phyloP scores from a whole-genome alignment of 2,113 vertebrate species.

The Chloroceryle aenea region DNA sequence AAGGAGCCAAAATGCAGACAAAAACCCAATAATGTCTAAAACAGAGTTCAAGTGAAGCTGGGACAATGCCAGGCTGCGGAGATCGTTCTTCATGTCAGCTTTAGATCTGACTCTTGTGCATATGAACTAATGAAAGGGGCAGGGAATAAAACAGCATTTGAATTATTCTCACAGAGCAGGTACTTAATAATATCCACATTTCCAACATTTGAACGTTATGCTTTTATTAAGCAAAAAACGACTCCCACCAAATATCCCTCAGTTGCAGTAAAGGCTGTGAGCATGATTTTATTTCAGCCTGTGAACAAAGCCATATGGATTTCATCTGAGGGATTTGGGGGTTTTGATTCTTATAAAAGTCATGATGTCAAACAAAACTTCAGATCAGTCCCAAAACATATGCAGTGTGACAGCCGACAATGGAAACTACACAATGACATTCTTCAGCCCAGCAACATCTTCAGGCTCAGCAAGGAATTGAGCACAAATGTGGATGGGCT shows the following conservation, averaged over 20 bases:
- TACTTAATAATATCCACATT: conserved; percentile 72
- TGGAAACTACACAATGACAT: conserved; percentile 51
- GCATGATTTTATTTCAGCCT: conserved; percentile 65
- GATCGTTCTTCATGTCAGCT: conserved; percentile 54
- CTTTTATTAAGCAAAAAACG: conserved; percentile 60
- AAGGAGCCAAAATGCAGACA: conserved; percentile 51
- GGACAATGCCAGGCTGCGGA: conserved; percentile 46
- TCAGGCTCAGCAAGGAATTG: conserved; percentile 8
- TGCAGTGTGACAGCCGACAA: conserved; percentile 59
- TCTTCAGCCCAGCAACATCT: neutral
- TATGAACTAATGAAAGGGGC: conserved; percentile 38
- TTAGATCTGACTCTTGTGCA: conserved; percentile 54
- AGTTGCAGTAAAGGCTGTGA: conserved; percentile 66
- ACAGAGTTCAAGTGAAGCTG: conserved; percentile 62
- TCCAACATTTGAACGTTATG: conserved; percentile 29
- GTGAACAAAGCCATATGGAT: conserved; percentile 74
- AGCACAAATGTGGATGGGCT: neutral
- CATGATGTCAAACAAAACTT: conserved; percentile 70
- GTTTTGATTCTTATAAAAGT: conserved; percentile 67
- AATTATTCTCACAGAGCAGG: conserved; percentile 65
- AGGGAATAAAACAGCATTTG: conserved; percentile 53
- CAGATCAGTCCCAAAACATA: conserved; percentile 61
- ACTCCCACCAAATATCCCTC: conserved; percentile 69
- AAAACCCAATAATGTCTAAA: conserved; percentile 67
- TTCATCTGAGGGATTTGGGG: conserved; percentile 66